A percentile compares a stretch with the other conserved stretches of the same genome.
Conservation (phyloP, 2,113 vertebrate genomes). For the Silurus meridionalis region DNA sequence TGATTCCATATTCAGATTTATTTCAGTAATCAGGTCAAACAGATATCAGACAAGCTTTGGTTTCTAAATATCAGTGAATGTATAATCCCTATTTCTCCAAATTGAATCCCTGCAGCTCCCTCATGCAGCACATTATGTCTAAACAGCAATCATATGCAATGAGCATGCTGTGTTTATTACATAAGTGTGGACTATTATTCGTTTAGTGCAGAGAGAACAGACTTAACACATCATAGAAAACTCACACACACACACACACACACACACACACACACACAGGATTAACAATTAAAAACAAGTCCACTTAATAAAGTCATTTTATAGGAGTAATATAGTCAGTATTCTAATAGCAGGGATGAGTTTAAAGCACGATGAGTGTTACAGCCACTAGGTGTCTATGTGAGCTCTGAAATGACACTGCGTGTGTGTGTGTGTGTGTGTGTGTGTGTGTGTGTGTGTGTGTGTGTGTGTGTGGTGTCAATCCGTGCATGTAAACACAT, state of each 20-base stretch:
- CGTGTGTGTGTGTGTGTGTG: neutral
- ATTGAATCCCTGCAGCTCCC: neutral
- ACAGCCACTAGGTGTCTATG: neutral
- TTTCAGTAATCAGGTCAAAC: neutral
- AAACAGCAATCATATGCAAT: neutral
- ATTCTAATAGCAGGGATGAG: neutral
- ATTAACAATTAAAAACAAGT: neutral
- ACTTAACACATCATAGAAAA: neutral
- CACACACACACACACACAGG: neutral
- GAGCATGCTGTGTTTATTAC: neutral
- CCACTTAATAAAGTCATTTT: neutral
- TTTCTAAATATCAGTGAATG: neutral
- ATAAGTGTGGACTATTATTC: neutral
- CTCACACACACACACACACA: constrained; percentile 1
- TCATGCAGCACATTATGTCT: neutral
- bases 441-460: neutral
- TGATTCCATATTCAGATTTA: neutral
- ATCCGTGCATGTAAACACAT: neutral
- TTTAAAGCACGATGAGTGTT: neutral
- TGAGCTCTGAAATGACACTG: neutral
- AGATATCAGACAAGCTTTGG: neutral
- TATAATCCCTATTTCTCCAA: neutral
- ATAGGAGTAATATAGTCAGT: neutral
- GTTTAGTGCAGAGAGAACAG: neutral
- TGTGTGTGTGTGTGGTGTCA: neutral